Conservation (phyloP, 2,113 vertebrate genomes). For the Asarcornis scutulata region DNA sequence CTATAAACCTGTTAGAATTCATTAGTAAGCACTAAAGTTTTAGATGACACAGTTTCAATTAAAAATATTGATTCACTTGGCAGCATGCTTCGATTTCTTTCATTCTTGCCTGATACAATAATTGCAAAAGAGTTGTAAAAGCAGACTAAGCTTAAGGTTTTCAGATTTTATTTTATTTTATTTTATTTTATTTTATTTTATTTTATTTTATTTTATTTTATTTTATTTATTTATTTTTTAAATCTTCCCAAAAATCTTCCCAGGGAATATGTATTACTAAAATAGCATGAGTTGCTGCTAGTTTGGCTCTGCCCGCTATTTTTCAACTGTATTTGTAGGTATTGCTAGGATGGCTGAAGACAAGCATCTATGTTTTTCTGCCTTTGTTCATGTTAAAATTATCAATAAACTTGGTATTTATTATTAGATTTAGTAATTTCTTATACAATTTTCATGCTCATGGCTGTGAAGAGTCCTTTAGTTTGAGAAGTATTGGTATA, state of each 20-base stretch:
- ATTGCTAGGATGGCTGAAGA: neutral
- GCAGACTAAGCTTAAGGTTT: neutral
- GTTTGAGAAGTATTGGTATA: neutral
- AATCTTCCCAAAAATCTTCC: neutral
- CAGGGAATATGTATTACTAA: neutral
- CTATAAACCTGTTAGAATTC: constrained; percentile 22
- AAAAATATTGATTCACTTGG: constrained; percentile 41
- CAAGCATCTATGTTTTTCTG: accelerated
- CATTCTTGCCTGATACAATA: neutral
- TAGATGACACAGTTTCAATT: constrained; percentile 52
- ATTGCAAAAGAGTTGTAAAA: neutral
- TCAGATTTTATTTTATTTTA: neutral
- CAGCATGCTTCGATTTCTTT: neutral
- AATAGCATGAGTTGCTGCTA: neutral
- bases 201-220: no score
- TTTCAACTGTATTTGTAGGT: accelerated
- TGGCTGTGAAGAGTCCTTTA: no score
- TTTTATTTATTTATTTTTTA: no score
- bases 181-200: no score
- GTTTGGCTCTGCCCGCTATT: neutral
- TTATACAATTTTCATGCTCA: accelerated
- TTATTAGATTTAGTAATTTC: accelerated
- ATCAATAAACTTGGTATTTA: neutral
- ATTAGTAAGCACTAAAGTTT: constrained; percentile 18
- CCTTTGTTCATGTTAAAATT: neutral